Evolutionary conservation across 1,140 invertebrate genomes (phyloP).

Genomic region (Apolygus lucorum): DNA sequence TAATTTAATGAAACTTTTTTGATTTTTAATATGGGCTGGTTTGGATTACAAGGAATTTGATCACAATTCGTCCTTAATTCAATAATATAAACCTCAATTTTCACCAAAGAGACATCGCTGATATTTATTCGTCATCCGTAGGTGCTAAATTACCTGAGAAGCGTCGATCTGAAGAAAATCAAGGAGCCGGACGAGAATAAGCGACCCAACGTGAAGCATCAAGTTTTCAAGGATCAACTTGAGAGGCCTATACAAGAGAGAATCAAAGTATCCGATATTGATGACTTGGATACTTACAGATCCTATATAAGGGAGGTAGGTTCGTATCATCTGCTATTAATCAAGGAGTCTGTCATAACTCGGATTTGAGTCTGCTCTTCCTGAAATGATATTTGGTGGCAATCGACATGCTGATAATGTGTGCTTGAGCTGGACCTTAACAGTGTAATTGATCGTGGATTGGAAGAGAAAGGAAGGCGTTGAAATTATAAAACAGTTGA

Average conservation of each 20-base stretch:
- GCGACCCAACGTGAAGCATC: background rate
- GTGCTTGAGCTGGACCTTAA: too few species aligned
- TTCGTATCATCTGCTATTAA: too few species aligned
- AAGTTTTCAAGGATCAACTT: background rate
- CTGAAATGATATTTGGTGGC: too few species aligned
- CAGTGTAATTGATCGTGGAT: too few species aligned
- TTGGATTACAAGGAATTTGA: background rate
- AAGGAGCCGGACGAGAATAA: background rate
- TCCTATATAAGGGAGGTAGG: conserved; percentile 17
- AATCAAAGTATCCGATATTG: conserved; percentile 8
- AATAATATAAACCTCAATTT: background rate
- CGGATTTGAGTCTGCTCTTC: too few species aligned
- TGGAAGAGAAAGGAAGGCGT: too few species aligned
- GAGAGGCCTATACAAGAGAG: background rate
- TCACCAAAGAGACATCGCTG: background rate
- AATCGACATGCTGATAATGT: too few species aligned
- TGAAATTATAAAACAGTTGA: too few species aligned
- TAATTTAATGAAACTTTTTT: background rate
- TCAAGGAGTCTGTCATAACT: too few species aligned
- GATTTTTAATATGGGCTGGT: background rate
- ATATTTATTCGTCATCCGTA: background rate
- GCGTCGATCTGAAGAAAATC: conserved; percentile 1
- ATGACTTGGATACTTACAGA: conserved; percentile 7
- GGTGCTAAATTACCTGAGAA: conserved; percentile 18
- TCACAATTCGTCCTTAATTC: background rate